Percentiles rank a stretch among this genome's conserved stretches.
phyloP scores from a whole-genome alignment of 2,888 invertebrate genomes.

The Eilema depressum region DNA sequence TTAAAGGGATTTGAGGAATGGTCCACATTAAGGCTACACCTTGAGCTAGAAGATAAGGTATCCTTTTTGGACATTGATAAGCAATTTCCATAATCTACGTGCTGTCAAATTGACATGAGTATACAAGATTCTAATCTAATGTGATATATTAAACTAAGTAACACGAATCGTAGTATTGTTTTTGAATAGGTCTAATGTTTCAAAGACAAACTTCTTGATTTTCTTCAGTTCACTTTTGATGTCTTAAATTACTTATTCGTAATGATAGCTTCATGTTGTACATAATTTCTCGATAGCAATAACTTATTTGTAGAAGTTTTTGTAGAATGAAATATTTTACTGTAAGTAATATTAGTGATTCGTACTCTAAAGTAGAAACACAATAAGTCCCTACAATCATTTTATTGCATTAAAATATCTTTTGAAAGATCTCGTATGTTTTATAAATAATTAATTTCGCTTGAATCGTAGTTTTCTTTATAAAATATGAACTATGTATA shows the following conservation, averaged over 20 bases:
- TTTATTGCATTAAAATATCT: constrained; percentile 29
- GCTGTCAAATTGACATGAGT: constrained; percentile 57
- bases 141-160: constrained; percentile 80
- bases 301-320: constrained; percentile 69
- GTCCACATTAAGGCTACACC: not conserved
- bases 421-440: constrained; percentile 32
- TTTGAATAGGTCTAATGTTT: constrained; percentile 55
- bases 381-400: constrained; percentile 35
- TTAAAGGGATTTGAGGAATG: constrained; percentile 1
- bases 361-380: constrained; percentile 40
- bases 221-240: constrained; percentile 72
- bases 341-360: constrained; percentile 48
- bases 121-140: constrained; percentile 84
- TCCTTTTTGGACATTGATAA: constrained; percentile 25
- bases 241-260: constrained; percentile 59
- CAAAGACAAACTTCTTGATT: constrained; percentile 60
- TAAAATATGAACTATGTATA: constrained; percentile 54
- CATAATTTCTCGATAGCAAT: constrained; percentile 76
- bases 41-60: constrained; percentile 15
- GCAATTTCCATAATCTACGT: constrained; percentile 35
- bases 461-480: constrained; percentile 46
- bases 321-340: constrained; percentile 58
- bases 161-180: constrained; percentile 68
- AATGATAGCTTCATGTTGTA: constrained; percentile 66
- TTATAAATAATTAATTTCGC: constrained; percentile 32